Evolutionary conservation across 2,113 vertebrate genomes (phyloP), one percentile per base, ranked within the genome.

Genomic region (Sinocyclocheilus rhinocerous): DNA sequence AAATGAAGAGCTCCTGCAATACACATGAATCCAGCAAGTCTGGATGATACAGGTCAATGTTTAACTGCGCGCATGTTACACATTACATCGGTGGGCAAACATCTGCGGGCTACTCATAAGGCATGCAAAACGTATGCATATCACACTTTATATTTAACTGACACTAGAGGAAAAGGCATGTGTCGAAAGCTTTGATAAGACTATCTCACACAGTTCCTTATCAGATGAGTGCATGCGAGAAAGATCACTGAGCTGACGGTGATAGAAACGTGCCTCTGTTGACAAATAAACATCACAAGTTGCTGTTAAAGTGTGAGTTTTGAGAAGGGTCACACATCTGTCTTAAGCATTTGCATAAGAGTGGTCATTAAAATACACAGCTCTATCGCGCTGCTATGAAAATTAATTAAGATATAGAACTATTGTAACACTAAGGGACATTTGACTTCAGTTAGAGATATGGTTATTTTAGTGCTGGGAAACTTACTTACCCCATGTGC

Each of bases 401-500:
- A 50, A 70, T 16, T 0, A 70, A 29, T 6, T 5, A n/a, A 70
- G 39, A 67, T 9, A 39, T 16, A 11, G 3, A 36, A 20, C 9
- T 79, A 22, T n/a, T 59, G 26, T 22, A 59, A 33, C 26, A 12
- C 10, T 20, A 76, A 8, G 15, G 48, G 45, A 8, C 75, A 55
- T 77, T 26, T 55, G 48, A 77, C 36, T 22, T 26, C 4, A 24
- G 48, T 20, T 67, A 13, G 50, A 57, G 55, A 36, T n/a, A 4
- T 57, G 2, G 11, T 75, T 65, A 33, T 52, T 6, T 45, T 1
- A 18, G 57, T 59, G 22, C 33, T 50, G 36, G 8, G 4, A 57
- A 29, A 57, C 95, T 94, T 83, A 95, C 95, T 94, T 84, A 95
- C 95, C 94, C 94, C 94, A 95, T 95, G 93, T 94, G 94, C 91